Base-by-base conservation (phyloP, 2,888 invertebrate genomes). In the Tenthredo notha region DNA sequence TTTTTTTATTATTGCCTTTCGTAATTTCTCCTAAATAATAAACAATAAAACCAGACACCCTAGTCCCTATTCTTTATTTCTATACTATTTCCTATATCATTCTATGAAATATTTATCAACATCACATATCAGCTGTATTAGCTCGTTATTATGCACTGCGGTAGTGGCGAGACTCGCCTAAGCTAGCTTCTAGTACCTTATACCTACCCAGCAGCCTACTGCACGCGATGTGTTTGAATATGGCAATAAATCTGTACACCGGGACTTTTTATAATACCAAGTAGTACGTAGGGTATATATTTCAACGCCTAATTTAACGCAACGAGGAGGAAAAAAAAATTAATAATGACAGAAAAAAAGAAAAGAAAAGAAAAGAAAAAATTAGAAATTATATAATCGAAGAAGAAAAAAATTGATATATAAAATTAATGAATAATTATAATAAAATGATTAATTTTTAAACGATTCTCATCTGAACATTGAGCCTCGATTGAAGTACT, bases 21-120 rank as follows among this genome's bases (percentile, higher is more conserved):
- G n/a, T 54, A 25, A 21, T 25, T 12, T 61, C 0, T 61, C 25
- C 21, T 10, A 61, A 61, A 61, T 25, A 25, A 61, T 61, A 21
- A 61, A 61, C 61, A 10, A 61, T 61, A 21, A 61, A 61, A 21
- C 21, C 25, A 25, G 61, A 25, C 25, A 10, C 25, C 21, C 40
- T 43, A 43, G 40, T 40, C 5, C 61, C 21, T 25, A 10, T 9
- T 43, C 5, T 25, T 10, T 25, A 10, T 7, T 10, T 2, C 4
- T 21, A 9, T 61, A 12, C 61, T 25, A 0, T 25, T 61, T 25
- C 61, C 54, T n/a, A n/a, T 61, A 21, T 61, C 25, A 25, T 25
- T 61, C 25, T 61, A 67, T 67, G 15, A 33, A 67, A 67, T 67
- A 67, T 67, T 67, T 67, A 67, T 67, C 67, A 29, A 67, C 67